A percentile compares a stretch with the other conserved stretches of the same genome.
Conservation (phyloP, 2,888 invertebrate genomes). For the Eupithecia exiguata region DNA sequence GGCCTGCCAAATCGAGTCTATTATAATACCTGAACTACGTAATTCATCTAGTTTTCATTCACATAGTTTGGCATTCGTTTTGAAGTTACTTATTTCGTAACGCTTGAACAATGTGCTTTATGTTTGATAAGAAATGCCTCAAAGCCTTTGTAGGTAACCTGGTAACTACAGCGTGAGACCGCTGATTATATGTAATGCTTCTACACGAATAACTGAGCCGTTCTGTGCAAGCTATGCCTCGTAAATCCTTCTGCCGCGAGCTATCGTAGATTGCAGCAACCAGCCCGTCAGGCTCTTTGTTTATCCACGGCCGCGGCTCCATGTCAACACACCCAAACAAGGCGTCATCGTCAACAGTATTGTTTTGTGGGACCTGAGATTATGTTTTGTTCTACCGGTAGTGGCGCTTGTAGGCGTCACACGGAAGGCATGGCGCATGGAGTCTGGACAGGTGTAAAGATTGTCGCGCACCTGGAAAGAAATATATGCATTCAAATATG, state of each 20-base stretch:
- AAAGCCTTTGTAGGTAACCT: not conserved
- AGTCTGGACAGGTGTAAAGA: slow-evolving; percentile 15
- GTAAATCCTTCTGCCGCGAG: slow-evolving; percentile 68
- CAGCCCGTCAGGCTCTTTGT: slow-evolving; percentile 54
- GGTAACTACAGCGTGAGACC: not conserved
- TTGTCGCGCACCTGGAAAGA: too few species aligned
- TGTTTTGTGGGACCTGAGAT: slow-evolving; percentile 10
- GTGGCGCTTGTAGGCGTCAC: slow-evolving; percentile 10
- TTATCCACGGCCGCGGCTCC: slow-evolving; percentile 61
- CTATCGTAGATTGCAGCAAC: slow-evolving; percentile 63
- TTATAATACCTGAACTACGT: too few species aligned
- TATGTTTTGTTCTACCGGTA: slow-evolving; percentile 20
- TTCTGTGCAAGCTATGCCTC: slow-evolving; percentile 48
- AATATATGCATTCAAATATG: too few species aligned
- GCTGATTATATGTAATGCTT: not conserved
- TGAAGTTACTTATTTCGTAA: not conserved
- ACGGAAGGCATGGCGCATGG: not conserved
- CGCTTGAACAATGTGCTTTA: too few species aligned
- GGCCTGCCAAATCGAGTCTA: too few species aligned
- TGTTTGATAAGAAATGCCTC: not conserved
- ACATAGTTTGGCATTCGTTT: not conserved
- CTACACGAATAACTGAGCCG: not conserved
- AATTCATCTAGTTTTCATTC: too few species aligned
- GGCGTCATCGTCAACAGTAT: not conserved
- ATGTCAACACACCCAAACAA: not conserved